phyloP scores from a whole-genome alignment of 2,797 vertebrate genomes.

The Strix occidentalis region DNA sequence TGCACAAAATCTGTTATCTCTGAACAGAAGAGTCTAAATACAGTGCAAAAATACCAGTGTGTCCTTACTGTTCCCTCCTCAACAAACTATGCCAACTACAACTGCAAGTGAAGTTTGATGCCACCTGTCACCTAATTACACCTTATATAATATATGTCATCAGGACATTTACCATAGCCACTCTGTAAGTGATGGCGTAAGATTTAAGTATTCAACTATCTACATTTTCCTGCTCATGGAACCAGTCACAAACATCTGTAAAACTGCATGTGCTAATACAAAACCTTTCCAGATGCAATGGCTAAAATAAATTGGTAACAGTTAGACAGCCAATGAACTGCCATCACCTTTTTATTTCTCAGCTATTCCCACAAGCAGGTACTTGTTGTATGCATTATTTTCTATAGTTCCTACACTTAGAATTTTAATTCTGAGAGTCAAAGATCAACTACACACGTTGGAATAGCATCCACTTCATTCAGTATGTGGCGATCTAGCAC shows the following conservation, averaged over 20 bases:
- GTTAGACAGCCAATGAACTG: background rate
- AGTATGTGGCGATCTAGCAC: background rate
- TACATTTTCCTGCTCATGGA: background rate
- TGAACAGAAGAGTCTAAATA: background rate
- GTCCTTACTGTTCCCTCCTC: background rate
- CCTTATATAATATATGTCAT: conserved; percentile 33
- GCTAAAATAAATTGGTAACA: background rate
- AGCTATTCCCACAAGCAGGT: background rate
- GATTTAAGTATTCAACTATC: background rate
- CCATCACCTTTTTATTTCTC: background rate
- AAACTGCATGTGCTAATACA: background rate
- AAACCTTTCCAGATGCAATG: background rate
- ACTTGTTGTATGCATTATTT: background rate
- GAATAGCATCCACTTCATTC: background rate
- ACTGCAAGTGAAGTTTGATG: background rate
- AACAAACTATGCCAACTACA: background rate
- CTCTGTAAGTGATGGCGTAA: background rate
- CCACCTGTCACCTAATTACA: conserved; percentile 44
- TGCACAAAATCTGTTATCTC: background rate
- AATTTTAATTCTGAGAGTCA: background rate
- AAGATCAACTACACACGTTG: background rate
- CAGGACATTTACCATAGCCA: background rate
- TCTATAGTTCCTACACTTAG: background rate
- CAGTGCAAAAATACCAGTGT: background rate
- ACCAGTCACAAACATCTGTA: background rate